A percentile compares a stretch with the other conserved stretches of the same genome.
phyloP scores from a whole-genome alignment of 2,113 vertebrate genomes.

The Misgurnus mizolepis region DNA sequence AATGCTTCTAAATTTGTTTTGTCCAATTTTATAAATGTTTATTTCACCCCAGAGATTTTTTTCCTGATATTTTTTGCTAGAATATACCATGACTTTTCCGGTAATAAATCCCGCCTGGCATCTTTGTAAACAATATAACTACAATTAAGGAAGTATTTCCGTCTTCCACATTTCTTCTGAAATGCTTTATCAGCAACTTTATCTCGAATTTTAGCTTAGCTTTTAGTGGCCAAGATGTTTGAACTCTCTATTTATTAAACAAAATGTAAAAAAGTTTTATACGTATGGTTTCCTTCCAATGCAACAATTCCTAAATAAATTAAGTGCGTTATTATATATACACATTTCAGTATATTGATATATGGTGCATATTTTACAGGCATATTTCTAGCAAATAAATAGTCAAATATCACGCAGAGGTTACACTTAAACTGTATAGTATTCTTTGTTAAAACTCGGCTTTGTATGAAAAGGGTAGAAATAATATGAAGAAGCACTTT shows the following conservation, averaged over 20 bases:
- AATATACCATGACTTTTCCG: constrained; percentile 68
- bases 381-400: constrained; percentile 51
- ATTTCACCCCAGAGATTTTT: neutral
- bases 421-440: constrained; percentile 37
- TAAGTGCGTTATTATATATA: constrained; percentile 48
- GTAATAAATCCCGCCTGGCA: constrained; percentile 74
- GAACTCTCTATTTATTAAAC: constrained; percentile 55
- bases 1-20: constrained; percentile 2
- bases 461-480: constrained; percentile 10
- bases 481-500: constrained; percentile 55
- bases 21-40: neutral
- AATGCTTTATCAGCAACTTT: constrained; percentile 64
- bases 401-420: constrained; percentile 39
- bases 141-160: constrained; percentile 68
- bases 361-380: constrained; percentile 55
- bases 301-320: constrained; percentile 36
- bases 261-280: constrained; percentile 55
- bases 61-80: constrained; percentile 60
- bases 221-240: constrained; percentile 35
- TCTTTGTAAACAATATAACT: constrained; percentile 73
- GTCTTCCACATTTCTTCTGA: constrained; percentile 65
- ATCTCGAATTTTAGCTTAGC: constrained; percentile 50
- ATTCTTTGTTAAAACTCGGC: constrained; percentile 34
- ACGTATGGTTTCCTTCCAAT: constrained; percentile 30
- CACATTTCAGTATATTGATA: constrained; percentile 55